These are phyloP conservation scores for Raja brachyura DNA, from an alignment of 2,113 vertebrate species.

Conservation along the genomic window DNA sequence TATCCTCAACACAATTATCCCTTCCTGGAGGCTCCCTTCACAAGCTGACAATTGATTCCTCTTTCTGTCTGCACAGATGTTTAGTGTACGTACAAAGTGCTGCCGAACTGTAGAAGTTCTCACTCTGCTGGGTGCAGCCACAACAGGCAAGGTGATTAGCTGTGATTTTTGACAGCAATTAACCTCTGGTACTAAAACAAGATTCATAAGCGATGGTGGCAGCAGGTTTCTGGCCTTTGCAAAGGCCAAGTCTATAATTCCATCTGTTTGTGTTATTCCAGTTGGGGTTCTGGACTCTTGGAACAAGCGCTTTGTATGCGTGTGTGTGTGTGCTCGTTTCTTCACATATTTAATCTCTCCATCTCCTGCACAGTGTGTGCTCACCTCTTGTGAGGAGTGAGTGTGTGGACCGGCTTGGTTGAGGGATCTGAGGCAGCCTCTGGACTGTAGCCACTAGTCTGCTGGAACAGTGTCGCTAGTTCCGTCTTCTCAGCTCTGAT, in stretches of 20 bases:
- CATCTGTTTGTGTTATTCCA: background rate
- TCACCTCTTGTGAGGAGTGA: background rate
- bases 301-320: background rate
- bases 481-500: conserved; percentile 9
- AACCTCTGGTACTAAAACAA: background rate
- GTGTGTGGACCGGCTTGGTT: background rate
- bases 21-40: background rate
- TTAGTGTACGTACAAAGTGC: background rate
- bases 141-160: background rate
- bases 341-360: background rate
- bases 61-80: background rate
- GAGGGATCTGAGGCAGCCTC: background rate
- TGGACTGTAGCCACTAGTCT: conserved; percentile 17
- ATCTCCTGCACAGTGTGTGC: background rate
- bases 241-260: background rate
- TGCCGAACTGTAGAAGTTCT: background rate
- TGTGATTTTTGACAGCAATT: background rate
- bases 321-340: background rate
- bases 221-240: background rate
- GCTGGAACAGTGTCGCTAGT: background rate
- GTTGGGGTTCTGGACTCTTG: background rate
- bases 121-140: background rate
- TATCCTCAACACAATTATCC: background rate
- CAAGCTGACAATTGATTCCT: background rate
- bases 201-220: background rate